Conservation (phyloP, 1,140 invertebrate genomes). For the Drosophila ficusphila region DNA sequence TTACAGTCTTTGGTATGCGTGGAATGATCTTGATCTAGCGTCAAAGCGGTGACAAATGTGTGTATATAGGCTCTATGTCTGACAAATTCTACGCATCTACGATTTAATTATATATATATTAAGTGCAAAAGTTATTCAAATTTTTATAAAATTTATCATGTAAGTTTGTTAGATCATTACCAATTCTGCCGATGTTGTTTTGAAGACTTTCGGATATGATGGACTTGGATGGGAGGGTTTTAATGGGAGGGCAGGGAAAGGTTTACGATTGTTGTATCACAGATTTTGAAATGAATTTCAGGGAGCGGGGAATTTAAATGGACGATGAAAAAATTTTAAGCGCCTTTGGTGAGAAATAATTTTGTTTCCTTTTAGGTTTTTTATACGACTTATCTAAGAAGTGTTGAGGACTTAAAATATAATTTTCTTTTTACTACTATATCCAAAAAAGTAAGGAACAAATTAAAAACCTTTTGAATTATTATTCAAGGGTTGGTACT, state of each 20-base stretch:
- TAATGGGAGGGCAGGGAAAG: constrained; percentile 17
- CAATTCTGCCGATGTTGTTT: constrained; percentile 21
- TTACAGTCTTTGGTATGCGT: constrained; percentile 62
- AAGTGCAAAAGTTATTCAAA: constrained; percentile 57
- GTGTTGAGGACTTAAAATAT: background rate
- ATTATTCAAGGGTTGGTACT: too few species aligned
- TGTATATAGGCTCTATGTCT: constrained; percentile 30
- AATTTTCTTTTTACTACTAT: too few species aligned
- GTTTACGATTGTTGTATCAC: constrained; percentile 65
- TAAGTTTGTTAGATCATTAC: constrained; percentile 22
- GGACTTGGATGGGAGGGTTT: background rate
- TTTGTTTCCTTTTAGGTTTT: background rate
- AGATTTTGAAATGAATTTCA: constrained; percentile 71
- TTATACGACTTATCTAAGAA: background rate
- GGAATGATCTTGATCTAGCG: constrained; percentile 46
- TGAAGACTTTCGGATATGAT: constrained; percentile 39
- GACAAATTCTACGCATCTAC: constrained; percentile 45
- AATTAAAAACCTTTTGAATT: background rate
- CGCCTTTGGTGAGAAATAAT: background rate
- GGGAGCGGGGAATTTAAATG: background rate
- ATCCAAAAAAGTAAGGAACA: too few species aligned
- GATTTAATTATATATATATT: constrained; percentile 30
- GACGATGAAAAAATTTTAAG: background rate
- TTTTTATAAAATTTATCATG: constrained; percentile 40
- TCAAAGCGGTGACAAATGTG: constrained; percentile 39